These are phyloP conservation scores for human DNA, from an alignment of 2,113 vertebrate genomes.

Conservation along the genomic window DNA sequence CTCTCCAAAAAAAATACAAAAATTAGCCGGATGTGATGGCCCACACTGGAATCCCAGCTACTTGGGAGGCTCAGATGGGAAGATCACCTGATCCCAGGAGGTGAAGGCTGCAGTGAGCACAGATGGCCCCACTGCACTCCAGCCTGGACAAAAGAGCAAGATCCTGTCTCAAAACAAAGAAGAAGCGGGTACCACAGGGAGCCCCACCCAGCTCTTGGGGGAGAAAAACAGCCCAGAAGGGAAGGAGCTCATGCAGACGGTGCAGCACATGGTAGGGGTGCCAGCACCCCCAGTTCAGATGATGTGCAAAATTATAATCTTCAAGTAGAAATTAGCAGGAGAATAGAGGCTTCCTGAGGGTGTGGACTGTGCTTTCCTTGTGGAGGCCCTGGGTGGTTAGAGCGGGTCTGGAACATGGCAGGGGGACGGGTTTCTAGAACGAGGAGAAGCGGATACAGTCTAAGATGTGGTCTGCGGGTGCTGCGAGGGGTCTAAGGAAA, in stretches of 20 bases:
- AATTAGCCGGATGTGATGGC: not conserved
- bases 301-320: not conserved
- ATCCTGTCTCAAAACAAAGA: no score
- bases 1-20: not conserved
- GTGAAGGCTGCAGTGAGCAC: not conserved
- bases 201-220: not conserved
- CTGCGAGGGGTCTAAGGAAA: accelerated
- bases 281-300: not conserved
- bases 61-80: not conserved
- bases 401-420: accelerated
- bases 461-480: not conserved
- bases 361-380: no score
- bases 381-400: accelerated
- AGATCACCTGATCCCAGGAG: not conserved
- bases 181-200: not conserved
- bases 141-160: not conserved
- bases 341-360: not conserved
- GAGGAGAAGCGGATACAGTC: no score
- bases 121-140: not conserved
- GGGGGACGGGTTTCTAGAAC: accelerated
- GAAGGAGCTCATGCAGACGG: accelerated
- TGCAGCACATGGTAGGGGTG: not conserved
- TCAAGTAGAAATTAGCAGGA: not conserved
- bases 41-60: not conserved
- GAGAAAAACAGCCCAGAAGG: not conserved